Base-by-base conservation (phyloP, 2,113 vertebrate species). In the Acinonyx jubatus region DNA sequence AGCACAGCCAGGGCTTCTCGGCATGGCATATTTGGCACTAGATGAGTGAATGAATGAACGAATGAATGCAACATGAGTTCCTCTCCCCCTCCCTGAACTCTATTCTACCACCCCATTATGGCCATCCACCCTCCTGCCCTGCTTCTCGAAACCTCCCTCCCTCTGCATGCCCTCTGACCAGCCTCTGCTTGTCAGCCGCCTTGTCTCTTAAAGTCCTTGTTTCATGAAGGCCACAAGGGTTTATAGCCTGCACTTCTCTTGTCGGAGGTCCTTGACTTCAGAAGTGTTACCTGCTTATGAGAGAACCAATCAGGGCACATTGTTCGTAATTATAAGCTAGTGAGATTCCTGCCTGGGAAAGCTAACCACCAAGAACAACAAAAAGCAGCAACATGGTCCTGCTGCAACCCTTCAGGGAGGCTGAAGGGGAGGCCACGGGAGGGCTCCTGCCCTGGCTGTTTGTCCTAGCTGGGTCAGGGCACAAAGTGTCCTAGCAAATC, bases 261-360 rank as follows among this genome's bases (percentile, higher is more conserved):
- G 71, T 27, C n/a, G 48, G 87, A 78, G 80, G 61, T 63, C 13
- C 69, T 92, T 55, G 66, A 73, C 81, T 94, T 92, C 31, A 78
- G 74, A 95, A 96, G 80, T n/a, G 50, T 78, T 81, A 95, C 86
- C 91, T 91, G 74, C 86, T 21, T 86, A 41, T 57, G 66, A 63
- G 66, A 73, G 55, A 73, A 31, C 89, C 96, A 91, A 50, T 95
- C 71, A 29, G n/a, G 90, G 73, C 45, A 27, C 73, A 68, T 65
- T 89, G 91, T 95, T 90, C 82, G 38, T 95, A 91, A 91, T 97
- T 82, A 88, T 55, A 83, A 95, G 87, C 92, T 86, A 48, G 38
- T 36, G 84, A 89, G 48, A 73, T 27, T 63, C 87, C 91, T 88
- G 66, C 85, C 80, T 97, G 82, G 83, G 89, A 97, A 96, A 45